Percentiles rank a stretch among this genome's conserved stretches.
phyloP scores from a whole-genome alignment of 1,140 invertebrate genomes.

The Lordiphosa collinella region DNA sequence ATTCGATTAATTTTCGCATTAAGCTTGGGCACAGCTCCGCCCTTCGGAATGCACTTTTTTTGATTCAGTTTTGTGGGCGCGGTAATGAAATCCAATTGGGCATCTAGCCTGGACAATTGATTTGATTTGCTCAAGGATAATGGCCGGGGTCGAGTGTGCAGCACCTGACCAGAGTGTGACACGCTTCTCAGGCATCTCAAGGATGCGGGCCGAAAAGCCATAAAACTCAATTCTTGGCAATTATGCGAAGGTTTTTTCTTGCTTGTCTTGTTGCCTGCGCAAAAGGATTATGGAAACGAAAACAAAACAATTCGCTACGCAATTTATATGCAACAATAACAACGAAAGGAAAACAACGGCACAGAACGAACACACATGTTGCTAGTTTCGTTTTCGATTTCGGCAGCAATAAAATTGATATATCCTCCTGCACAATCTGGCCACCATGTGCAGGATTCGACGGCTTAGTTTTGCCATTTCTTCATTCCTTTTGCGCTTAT shows the following conservation, averaged over 20 bases:
- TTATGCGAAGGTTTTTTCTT: slow-evolving; percentile 42
- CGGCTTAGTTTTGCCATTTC: slow-evolving; percentile 58
- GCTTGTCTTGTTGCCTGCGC: slow-evolving; percentile 8
- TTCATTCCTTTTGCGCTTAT: slow-evolving; percentile 55
- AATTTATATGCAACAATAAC: slow-evolving; percentile 58
- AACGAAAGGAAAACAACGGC: slow-evolving; percentile 1
- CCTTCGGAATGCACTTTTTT: slow-evolving; percentile 28
- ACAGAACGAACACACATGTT: slow-evolving; percentile 44
- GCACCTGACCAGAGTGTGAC: slow-evolving; percentile 41
- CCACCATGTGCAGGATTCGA: slow-evolving; percentile 46
- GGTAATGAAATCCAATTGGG: slow-evolving; percentile 80
- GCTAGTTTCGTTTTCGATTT: slow-evolving; percentile 41
- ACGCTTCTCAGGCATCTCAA: slow-evolving; percentile 41
- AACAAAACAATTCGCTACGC: slow-evolving; percentile 67
- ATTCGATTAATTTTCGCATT: slow-evolving; percentile 79
- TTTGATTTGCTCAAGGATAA: slow-evolving; percentile 68
- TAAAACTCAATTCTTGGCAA: slow-evolving; percentile 63
- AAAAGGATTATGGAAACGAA: slow-evolving; percentile 49
- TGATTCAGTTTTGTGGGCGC: slow-evolving; percentile 66
- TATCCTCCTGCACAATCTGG: slow-evolving; percentile 65
- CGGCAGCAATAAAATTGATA: slow-evolving; percentile 74
- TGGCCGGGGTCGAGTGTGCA: slow-evolving; percentile 31
- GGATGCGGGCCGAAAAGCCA: slow-evolving; percentile 27
- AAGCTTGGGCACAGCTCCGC: slow-evolving; percentile 68
- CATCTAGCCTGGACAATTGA: slow-evolving; percentile 58